A percentile compares a stretch with the other conserved stretches of the same genome.
Conservation (phyloP, 1,140 invertebrate species). For the Episyrphus balteatus region DNA sequence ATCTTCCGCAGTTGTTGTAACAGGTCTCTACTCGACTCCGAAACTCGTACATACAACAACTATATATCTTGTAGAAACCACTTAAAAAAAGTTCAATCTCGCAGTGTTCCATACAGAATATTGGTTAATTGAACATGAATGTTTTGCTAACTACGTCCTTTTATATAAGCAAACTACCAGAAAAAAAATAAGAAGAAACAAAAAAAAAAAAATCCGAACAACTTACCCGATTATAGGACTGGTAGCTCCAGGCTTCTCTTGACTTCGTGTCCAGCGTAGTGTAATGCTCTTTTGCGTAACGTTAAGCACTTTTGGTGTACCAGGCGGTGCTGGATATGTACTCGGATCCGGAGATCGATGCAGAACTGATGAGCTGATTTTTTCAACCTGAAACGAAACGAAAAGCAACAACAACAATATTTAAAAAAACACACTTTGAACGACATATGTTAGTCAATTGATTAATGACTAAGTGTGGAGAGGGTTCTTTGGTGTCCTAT, state of each 20-base stretch:
- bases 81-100: too few species aligned
- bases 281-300: slow-evolving; percentile 66
- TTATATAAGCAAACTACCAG: background rate
- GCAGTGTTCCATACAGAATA: background rate
- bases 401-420: background rate
- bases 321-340: slow-evolving; percentile 66
- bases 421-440: background rate
- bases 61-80: too few species aligned
- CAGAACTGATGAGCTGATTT: slow-evolving; percentile 47
- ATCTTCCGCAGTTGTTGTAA: too few species aligned
- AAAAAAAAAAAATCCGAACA: background rate
- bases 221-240: slow-evolving; percentile 35
- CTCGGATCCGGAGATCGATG: slow-evolving; percentile 65
- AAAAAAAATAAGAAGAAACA: background rate
- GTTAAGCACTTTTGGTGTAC: slow-evolving; percentile 60
- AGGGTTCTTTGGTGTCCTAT: too few species aligned
- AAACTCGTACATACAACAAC: too few species aligned
- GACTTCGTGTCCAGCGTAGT: slow-evolving; percentile 63
- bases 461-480: too few species aligned
- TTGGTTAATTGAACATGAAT: background rate
- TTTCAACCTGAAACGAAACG: slow-evolving; percentile 34
- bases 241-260: slow-evolving; percentile 43
- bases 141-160: background rate
- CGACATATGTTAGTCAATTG: background rate
- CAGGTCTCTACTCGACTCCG: too few species aligned